phyloP scores from a whole-genome alignment of 2,888 invertebrate species.

The Acleris emargana region DNA sequence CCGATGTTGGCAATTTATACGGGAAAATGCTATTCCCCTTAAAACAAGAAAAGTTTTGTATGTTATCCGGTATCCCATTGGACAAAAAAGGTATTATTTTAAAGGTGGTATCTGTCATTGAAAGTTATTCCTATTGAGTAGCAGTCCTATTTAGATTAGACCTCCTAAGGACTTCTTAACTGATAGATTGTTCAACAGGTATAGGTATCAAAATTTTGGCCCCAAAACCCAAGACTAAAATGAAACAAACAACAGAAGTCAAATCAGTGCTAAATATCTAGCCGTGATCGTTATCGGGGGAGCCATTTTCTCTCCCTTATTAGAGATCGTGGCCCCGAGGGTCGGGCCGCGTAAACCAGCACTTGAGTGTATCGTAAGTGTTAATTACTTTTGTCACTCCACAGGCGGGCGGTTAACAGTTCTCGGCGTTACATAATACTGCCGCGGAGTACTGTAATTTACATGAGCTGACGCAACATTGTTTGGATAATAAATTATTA shows the following conservation, averaged over 20 bases:
- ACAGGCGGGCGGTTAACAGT: slow-evolving; percentile 73
- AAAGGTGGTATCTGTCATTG: neutral
- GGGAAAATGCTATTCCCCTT: slow-evolving; percentile 58
- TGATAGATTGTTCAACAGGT: neutral
- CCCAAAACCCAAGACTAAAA: slow-evolving; percentile 9
- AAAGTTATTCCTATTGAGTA: neutral
- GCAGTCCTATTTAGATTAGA: too few relatives aligned
- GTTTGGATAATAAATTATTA: slow-evolving; percentile 78
- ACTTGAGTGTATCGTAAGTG: slow-evolving; percentile 77
- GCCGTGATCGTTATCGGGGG: slow-evolving; percentile 62
- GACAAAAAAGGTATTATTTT: slow-evolving; percentile 1
- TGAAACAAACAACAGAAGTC: slow-evolving; percentile 46
- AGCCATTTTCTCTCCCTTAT: slow-evolving; percentile 61
- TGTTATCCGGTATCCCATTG: slow-evolving; percentile 15
- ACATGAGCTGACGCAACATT: slow-evolving; percentile 72
- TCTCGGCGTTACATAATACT: slow-evolving; percentile 71
- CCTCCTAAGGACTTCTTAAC: neutral
- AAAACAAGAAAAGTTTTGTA: slow-evolving; percentile 40
- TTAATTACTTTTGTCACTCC: slow-evolving; percentile 81
- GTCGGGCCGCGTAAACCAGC: slow-evolving; percentile 69
- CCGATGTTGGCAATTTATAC: slow-evolving; percentile 63
- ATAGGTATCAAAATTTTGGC: slow-evolving; percentile 1
- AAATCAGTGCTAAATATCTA: slow-evolving; percentile 54
- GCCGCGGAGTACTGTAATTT: slow-evolving; percentile 71
- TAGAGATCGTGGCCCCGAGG: slow-evolving; percentile 60